phyloP scores from a whole-genome alignment of 2,797 vertebrate genomes.

The Pantherophis alleghaniensis region DNA sequence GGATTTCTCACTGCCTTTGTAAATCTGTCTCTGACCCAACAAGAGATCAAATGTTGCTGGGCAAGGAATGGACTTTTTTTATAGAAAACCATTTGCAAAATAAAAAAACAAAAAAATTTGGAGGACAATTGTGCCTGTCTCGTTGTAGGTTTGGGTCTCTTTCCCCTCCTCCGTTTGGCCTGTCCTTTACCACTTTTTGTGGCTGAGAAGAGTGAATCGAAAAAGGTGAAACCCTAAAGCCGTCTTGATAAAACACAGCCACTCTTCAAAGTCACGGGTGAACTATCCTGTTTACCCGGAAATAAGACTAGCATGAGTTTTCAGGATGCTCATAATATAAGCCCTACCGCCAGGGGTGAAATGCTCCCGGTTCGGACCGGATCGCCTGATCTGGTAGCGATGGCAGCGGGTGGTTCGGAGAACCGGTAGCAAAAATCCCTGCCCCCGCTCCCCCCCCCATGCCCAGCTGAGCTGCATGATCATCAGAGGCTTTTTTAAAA shows the following conservation, averaged over 20 bases:
- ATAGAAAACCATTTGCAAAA: conserved; percentile 27
- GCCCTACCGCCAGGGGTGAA: too few species aligned
- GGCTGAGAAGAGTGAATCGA: neutral
- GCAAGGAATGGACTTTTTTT: conserved; percentile 1
- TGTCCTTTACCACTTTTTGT: neutral
- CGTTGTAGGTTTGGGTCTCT: neutral
- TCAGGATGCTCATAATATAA: too few species aligned
- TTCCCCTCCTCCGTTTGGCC: neutral
- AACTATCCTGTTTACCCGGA: neutral
- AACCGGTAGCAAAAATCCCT: too few species aligned
- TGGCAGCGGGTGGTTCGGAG: too few species aligned
- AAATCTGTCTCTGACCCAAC: conserved; percentile 6
- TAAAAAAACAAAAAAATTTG: neutral
- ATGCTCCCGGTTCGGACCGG: too few species aligned
- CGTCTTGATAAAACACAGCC: neutral
- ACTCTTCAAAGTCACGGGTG: neutral
- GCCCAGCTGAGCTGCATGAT: too few species aligned
- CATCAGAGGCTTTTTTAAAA: too few species aligned
- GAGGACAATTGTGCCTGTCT: fast-evolving
- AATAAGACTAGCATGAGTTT: too few species aligned
- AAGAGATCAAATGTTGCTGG: neutral
- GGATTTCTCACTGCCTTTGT: conserved; percentile 29
- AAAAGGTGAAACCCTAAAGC: neutral
- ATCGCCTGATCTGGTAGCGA: too few species aligned
- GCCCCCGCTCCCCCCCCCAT: too few species aligned